These are phyloP conservation scores for Phrynocephalus versicolor DNA, from an alignment of 2,113 vertebrate genomes.

Conservation along the genomic window DNA sequence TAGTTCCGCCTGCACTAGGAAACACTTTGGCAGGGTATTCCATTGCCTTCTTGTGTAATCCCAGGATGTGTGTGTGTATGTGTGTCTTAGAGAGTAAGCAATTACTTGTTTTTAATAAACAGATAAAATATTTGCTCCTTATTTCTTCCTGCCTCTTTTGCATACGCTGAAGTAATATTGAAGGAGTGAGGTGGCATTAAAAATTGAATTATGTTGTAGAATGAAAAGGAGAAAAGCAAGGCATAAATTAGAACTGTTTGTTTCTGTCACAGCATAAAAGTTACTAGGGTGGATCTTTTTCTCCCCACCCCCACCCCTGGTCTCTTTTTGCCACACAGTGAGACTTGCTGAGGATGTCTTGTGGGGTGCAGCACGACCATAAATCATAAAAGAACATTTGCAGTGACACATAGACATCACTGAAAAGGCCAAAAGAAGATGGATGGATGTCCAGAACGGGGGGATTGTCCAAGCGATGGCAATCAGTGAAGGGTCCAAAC, in stretches of 20 bases:
- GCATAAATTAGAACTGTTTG: slow-evolving; percentile 55
- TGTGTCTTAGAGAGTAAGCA: not conserved
- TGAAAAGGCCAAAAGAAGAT: slow-evolving; percentile 44
- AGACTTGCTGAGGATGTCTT: not conserved
- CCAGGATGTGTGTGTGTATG: not conserved
- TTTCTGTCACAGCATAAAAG: slow-evolving; percentile 28
- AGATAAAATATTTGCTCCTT: slow-evolving; percentile 58
- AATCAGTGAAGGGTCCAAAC: not conserved
- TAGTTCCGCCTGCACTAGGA: slow-evolving; percentile 40
- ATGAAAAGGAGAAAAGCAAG: slow-evolving; percentile 27
- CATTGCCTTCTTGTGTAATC: slow-evolving; percentile 55
- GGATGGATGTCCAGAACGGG: slow-evolving; percentile 42
- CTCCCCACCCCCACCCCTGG: too few relatives aligned
- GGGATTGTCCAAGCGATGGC: slow-evolving; percentile 6
- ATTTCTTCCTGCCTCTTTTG: slow-evolving; percentile 17
- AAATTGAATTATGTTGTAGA: slow-evolving; percentile 55
- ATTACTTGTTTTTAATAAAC: slow-evolving; percentile 28
- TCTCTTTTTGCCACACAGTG: not conserved
- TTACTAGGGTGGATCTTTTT: not conserved
- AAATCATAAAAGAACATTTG: slow-evolving; percentile 58
- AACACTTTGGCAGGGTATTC: slow-evolving; percentile 39
- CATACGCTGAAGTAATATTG: slow-evolving; percentile 42
- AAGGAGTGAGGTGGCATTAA: slow-evolving; percentile 47
- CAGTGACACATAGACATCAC: not conserved
- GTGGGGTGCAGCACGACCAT: slow-evolving; percentile 37